These are phyloP conservation scores for Drosophila cognata DNA, from an alignment of 2,888 invertebrate species.

Conservation along the genomic window DNA sequence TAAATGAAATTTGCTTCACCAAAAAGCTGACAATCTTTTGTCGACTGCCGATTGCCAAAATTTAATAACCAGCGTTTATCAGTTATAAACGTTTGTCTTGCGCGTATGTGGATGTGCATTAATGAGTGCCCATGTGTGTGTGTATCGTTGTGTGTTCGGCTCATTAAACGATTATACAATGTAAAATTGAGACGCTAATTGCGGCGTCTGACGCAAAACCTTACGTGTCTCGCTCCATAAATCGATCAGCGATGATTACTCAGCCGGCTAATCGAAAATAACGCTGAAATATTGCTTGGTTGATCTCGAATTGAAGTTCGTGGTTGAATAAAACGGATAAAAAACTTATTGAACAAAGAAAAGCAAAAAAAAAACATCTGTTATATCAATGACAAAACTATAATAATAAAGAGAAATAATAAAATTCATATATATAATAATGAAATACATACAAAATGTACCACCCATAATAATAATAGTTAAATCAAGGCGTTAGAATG, in stretches of 20 bases:
- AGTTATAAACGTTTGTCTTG: constrained; percentile 58
- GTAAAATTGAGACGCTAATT: constrained; percentile 56
- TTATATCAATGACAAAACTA: not conserved
- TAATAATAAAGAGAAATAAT: not conserved
- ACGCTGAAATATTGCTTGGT: constrained; percentile 50
- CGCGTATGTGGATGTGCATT: constrained; percentile 23
- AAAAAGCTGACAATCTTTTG: constrained; percentile 34
- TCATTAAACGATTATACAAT: constrained; percentile 71
- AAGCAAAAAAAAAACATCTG: constrained; percentile 5
- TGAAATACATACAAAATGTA: not conserved
- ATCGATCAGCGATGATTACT: constrained; percentile 23
- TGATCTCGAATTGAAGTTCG: constrained; percentile 68
- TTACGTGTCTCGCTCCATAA: constrained; percentile 43
- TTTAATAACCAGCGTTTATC: constrained; percentile 51
- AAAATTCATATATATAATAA: not conserved
- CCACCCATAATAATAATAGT: not conserved
- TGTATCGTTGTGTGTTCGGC: constrained; percentile 28
- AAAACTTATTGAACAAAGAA: constrained; percentile 4
- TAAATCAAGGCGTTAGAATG: not conserved
- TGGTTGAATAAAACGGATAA: constrained; percentile 47
- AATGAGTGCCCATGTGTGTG: constrained; percentile 1
- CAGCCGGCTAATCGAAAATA: constrained; percentile 56
- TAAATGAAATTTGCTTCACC: constrained; percentile 34
- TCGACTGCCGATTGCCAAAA: constrained; percentile 45
- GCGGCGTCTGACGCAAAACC: constrained; percentile 40